phyloP scores from a whole-genome alignment of 92 coral and sea anemone species.

The Porites evermanni region DNA sequence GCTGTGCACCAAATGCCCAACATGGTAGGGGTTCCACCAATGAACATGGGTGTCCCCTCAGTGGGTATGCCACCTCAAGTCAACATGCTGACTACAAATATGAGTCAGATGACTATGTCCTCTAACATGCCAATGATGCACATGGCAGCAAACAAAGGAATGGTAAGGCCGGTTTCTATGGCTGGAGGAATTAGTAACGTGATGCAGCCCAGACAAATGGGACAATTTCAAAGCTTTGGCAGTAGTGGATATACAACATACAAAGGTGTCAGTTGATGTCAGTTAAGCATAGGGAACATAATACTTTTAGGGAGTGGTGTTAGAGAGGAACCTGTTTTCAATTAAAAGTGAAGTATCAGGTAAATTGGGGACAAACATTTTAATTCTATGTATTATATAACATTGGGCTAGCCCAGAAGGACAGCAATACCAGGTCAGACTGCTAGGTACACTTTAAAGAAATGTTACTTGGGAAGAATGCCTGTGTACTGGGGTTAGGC shows the following conservation, averaged over 20 bases:
- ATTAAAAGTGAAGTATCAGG: neutral
- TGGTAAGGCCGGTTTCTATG: conserved; percentile 57
- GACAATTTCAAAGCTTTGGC: conserved; percentile 73
- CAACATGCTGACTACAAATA: conserved; percentile 65
- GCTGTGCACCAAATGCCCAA: conserved; percentile 48
- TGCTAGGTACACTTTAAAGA: too few relatives aligned
- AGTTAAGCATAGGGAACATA: neutral
- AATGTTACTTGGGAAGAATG: too few relatives aligned
- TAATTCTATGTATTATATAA: neutral
- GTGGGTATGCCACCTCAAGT: conserved; percentile 69
- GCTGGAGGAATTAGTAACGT: conserved; percentile 47
- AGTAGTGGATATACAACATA: conserved; percentile 71
- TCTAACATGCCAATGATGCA: conserved; percentile 77
- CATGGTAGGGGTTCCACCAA: conserved; percentile 51
- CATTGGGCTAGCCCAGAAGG: conserved; percentile 40
- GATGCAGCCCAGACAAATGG: conserved; percentile 68
- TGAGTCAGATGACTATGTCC: conserved; percentile 78
- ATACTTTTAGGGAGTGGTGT: neutral
- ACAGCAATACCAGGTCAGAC: too few relatives aligned
- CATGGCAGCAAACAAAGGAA: conserved; percentile 54
- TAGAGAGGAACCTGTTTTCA: neutral
- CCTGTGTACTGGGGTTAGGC: too few relatives aligned
- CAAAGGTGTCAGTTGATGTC: conserved; percentile 83
- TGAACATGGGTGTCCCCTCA: conserved; percentile 41
- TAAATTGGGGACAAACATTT: neutral